These are phyloP conservation scores for Hydroisotoma schaefferi DNA, from an alignment of 2,888 invertebrate species.

Conservation along the genomic window DNA sequence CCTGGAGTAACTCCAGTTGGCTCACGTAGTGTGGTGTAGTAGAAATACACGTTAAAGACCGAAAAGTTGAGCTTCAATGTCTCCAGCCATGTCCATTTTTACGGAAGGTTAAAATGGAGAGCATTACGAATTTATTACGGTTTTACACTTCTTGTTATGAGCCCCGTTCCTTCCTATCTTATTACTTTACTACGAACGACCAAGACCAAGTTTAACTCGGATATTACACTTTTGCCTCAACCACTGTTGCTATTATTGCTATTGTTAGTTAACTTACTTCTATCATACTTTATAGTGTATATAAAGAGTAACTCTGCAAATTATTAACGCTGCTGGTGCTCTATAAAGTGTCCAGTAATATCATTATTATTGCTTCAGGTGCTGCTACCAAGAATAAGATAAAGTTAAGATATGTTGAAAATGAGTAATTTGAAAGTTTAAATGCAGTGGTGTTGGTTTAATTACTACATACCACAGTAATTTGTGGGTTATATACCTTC, in stretches of 20 bases:
- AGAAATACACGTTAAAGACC: neutral
- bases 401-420: too few species aligned
- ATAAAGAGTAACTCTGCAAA: too few species aligned
- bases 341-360: too few species aligned
- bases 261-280: neutral
- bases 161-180: conserved; percentile 5
- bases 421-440: too few species aligned
- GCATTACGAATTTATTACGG: conserved; percentile 41
- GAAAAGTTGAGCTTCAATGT: conserved; percentile 1
- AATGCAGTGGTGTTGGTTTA: neutral
- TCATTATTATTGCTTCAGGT: too few species aligned
- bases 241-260: neutral
- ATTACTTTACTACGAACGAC: neutral
- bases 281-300: neutral
- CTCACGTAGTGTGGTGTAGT: too few species aligned
- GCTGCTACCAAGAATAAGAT: too few species aligned
- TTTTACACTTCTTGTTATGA: conserved; percentile 36
- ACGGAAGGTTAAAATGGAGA: conserved; percentile 35
- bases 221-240: neutral
- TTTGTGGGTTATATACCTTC: neutral
- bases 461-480: neutral
- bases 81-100: conserved; percentile 27
- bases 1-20: too few species aligned
- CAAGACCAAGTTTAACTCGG: neutral
- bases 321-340: too few species aligned